Base-by-base conservation (phyloP, 2,888 invertebrate genomes). In the Papilio demoleus region DNA sequence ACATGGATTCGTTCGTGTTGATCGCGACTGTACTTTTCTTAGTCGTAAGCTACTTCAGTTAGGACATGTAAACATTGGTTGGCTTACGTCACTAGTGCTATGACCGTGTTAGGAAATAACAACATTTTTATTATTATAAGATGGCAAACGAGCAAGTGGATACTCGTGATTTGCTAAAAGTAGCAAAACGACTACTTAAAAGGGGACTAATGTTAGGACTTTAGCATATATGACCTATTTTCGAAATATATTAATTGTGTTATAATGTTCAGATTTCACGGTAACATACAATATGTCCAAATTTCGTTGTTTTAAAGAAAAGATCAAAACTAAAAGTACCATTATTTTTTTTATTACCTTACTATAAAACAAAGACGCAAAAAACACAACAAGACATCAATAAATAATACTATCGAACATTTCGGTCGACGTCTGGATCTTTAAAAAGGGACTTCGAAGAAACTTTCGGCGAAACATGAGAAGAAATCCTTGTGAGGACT, bases 401-500 rank as follows among this genome's bases (percentile, higher is more conserved):
- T 53, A 53, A 53, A 53, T 53, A 31, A 50, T 11, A n/a, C 19
- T 31, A 31, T 53, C 31, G n/a, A 53, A n/a, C 9, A 31, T 53
- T 53, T 45, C 27, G 24, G 14, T 14, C 63, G 9, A 50, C 47
- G 34, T 12, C 36, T 53, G 27, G 53, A 9, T 9, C 27, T 42
- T 42, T 56, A 14, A 65, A 59, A 36, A 66, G 12, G 40, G 40
- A 34, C 56, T 68, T 68, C 61, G 38, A 17, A 62, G 56, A 68
- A 68, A 45, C n/a, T 63, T 56, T 68, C 56, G 56, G 42, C 45
- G 68, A 71, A 71, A 71, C 65, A 63, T 65, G 65, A 70, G 71
- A 71, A 70, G 70, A 64, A 71, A 69, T 71, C 68, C 68, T 40
- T 38, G 70, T 42, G 42, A 64, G 65, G 64, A 67, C 53, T 61